Evolutionary conservation across 1,140 invertebrate species (phyloP), one percentile per base, ranked within the genome.

Genomic region (Reticulitermes speratus): DNA sequence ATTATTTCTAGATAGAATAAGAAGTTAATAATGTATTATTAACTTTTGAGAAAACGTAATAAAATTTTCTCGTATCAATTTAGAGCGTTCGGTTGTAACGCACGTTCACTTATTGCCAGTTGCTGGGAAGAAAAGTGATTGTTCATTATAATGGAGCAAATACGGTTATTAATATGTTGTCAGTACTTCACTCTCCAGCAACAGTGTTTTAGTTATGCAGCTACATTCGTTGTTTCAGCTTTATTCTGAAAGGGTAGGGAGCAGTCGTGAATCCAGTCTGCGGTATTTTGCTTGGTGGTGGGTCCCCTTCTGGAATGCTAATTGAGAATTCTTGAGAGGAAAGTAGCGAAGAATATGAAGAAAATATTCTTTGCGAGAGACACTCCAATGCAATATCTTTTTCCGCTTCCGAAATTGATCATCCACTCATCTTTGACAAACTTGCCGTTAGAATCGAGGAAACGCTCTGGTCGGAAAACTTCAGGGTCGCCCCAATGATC

Each of bases 401-500:
- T 88, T 93, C 93, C 93, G 83, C 90, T 89, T 69, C 93, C 93
- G 89, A 94, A 94, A 21, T 91, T 88, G 12, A 93, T 89, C 12
- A 93, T 88, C 89, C 91, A 91, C 21, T 92, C 90, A 85, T 92
- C 91, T 14, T 90, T 89, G 16, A 91, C 84, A 25, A 92, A 90
- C 48, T 92, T 85, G 65, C 93, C 93, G 38, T 91, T 88, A 8
- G 90, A 87, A 83, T 93, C 90, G 45, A 94, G 89, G 88, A 94
- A 94, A 86, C 94, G 89, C 88, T 94, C 93, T 0, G 94, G 94
- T 59, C 92, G 87, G 88, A 94, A 95, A 11, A 89, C 88, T 59
- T 94, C 91, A 0, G 94, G 92, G 89, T 94, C 92, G 14, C 91
- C 91, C 93, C 93, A 94, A 84, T 92, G 89, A 55, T 91, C 89